A percentile compares a stretch with the other conserved stretches of the same genome.
phyloP scores from a whole-genome alignment of 2,797 vertebrate genomes.

The Gallirallus australis region DNA sequence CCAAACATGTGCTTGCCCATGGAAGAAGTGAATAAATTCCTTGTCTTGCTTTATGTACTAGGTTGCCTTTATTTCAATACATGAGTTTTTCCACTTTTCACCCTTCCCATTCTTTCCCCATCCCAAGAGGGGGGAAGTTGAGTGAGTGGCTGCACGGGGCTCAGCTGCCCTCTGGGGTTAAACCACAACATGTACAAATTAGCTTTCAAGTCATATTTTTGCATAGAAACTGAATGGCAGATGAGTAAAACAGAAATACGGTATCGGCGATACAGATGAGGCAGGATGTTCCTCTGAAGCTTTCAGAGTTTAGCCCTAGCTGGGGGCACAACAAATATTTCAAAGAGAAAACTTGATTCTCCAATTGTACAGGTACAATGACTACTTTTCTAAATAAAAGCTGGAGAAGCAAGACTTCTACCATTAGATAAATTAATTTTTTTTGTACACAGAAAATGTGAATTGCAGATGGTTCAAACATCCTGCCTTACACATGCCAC shows the following conservation, averaged over 20 bases:
- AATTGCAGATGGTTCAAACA: neutral
- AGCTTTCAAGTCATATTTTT: neutral
- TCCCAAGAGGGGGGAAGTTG: too few relatives aligned
- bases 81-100: neutral
- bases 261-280: neutral
- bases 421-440: neutral
- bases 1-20: rapidly evolving
- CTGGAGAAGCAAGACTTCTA: neutral
- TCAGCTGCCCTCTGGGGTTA: neutral
- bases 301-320: too few relatives aligned
- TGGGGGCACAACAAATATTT: neutral
- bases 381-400: neutral
- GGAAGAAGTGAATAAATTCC: neutral
- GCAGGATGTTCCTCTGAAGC: neutral
- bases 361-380: neutral
- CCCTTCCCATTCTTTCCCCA: neutral
- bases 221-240: neutral
- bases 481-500: neutral
- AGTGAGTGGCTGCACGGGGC: neutral
- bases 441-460: neutral
- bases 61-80: neutral
- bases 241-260: neutral
- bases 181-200: neutral
- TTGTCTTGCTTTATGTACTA: neutral
- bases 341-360: neutral